These are phyloP conservation scores for Cynopterus brachyotis DNA, from an alignment of 2,113 vertebrate genomes.

Conservation along the genomic window DNA sequence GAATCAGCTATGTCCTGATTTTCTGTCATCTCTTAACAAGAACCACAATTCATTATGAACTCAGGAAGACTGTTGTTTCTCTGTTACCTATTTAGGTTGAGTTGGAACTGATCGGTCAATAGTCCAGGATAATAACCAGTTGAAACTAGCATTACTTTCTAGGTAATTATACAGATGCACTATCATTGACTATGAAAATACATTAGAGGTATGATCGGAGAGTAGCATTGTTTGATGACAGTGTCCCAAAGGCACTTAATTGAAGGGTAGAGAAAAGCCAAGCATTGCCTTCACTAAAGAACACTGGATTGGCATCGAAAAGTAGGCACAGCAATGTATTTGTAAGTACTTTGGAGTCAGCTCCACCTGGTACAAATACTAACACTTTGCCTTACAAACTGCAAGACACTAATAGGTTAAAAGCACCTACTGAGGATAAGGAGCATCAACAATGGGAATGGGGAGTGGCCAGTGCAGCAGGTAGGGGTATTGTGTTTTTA, in stretches of 20 bases:
- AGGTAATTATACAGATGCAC: background rate
- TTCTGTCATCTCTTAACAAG: background rate
- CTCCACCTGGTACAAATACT: background rate
- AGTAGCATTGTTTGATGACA: background rate
- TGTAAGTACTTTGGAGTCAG: background rate
- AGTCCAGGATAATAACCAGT: background rate
- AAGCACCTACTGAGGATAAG: background rate
- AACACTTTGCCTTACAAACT: background rate
- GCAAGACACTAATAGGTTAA: background rate
- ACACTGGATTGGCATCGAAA: background rate
- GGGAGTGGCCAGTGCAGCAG: background rate
- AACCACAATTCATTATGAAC: background rate
- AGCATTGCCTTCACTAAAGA: background rate
- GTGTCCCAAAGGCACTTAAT: background rate
- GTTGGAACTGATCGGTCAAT: slow-evolving; percentile 7
- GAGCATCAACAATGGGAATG: background rate
- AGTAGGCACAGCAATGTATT: background rate
- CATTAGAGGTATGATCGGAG: background rate
- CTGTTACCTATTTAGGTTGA: background rate
- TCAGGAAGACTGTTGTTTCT: background rate
- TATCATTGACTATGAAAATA: background rate
- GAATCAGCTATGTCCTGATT: background rate
- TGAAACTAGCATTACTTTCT: background rate
- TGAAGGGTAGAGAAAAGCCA: background rate
- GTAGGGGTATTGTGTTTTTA: background rate